These are phyloP conservation scores for Bubo bubo DNA, from an alignment of 2,113 vertebrate species.

Conservation along the genomic window DNA sequence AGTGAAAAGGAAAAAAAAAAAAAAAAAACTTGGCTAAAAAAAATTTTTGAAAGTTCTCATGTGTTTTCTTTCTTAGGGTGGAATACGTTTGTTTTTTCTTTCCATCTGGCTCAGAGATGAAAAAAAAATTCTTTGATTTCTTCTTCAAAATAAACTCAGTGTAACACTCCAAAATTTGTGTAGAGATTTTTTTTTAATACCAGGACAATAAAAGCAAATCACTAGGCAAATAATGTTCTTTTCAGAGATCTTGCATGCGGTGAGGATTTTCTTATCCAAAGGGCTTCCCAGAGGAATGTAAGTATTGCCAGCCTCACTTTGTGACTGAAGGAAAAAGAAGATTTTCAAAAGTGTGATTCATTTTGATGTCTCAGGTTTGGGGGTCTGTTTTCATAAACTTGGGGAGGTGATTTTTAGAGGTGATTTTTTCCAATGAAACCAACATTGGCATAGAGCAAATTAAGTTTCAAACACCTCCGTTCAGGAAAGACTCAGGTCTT, in stretches of 20 bases:
- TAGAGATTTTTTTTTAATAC: not conserved
- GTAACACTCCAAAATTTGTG: not conserved
- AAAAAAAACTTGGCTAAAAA: not conserved
- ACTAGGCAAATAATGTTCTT: not conserved
- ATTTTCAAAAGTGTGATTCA: slow-evolving; percentile 1
- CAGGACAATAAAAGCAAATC: slow-evolving; percentile 19
- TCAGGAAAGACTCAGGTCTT: not conserved
- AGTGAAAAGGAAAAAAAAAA: not conserved
- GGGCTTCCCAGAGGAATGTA: not conserved
- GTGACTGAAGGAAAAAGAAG: not conserved
- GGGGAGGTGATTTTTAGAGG: not conserved
- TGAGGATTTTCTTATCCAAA: not conserved
- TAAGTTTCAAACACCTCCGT: not conserved
- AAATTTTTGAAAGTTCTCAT: not conserved
- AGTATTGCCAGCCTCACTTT: not conserved
- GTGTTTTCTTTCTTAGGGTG: slow-evolving; percentile 28
- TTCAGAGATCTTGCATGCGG: not conserved
- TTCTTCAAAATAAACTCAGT: slow-evolving; percentile 55
- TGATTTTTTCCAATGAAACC: not conserved
- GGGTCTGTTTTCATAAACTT: not conserved
- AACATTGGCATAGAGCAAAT: not conserved
- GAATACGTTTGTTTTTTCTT: slow-evolving; percentile 10
- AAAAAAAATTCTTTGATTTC: slow-evolving; percentile 47
- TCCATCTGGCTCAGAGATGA: slow-evolving; percentile 32
- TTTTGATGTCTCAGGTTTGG: not conserved